Evolutionary conservation across 64 coral and sea anemone genomes (phyloP).

Genomic region (Actinia equina): DNA sequence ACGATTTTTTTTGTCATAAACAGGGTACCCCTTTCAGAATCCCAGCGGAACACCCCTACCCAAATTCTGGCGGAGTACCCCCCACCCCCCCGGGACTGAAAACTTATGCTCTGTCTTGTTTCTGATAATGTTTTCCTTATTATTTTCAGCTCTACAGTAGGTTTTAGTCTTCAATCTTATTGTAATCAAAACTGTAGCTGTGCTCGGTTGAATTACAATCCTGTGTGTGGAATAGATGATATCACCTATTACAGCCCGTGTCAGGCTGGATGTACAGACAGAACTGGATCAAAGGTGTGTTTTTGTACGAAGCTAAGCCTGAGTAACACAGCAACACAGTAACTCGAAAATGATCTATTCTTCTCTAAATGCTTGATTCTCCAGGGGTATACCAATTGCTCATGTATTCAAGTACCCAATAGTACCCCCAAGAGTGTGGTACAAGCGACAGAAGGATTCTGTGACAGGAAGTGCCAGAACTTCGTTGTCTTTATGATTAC

Average conservation of each 20-base stretch:
- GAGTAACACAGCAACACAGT: too few species aligned
- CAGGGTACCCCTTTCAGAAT: too few species aligned
- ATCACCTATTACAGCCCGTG: constrained; percentile 78
- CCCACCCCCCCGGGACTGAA: too few species aligned
- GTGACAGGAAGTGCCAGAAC: constrained; percentile 70
- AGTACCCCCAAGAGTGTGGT: neutral
- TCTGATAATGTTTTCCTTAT: neutral
- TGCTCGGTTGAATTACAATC: constrained; percentile 52
- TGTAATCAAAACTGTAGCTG: constrained; percentile 87
- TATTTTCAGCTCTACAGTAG: constrained; percentile 29
- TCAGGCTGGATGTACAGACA: constrained; percentile 77
- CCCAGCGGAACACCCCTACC: too few species aligned
- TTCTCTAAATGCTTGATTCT: too few species aligned
- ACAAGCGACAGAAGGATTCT: constrained; percentile 64
- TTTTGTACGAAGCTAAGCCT: too few species aligned
- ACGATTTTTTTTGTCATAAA: too few species aligned
- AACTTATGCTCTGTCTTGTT: neutral
- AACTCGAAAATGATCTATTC: too few species aligned
- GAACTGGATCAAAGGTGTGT: neutral
- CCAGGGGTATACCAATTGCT: constrained; percentile 10
- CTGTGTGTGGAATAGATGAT: constrained; percentile 84
- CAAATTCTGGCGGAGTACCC: too few species aligned
- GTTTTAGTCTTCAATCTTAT: constrained; percentile 19
- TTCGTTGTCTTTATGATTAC: constrained; percentile 62
- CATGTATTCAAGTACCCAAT: constrained; percentile 5